These are phyloP conservation scores for Mixornis gularis DNA, from an alignment of 2,113 vertebrate genomes.

Conservation along the genomic window DNA sequence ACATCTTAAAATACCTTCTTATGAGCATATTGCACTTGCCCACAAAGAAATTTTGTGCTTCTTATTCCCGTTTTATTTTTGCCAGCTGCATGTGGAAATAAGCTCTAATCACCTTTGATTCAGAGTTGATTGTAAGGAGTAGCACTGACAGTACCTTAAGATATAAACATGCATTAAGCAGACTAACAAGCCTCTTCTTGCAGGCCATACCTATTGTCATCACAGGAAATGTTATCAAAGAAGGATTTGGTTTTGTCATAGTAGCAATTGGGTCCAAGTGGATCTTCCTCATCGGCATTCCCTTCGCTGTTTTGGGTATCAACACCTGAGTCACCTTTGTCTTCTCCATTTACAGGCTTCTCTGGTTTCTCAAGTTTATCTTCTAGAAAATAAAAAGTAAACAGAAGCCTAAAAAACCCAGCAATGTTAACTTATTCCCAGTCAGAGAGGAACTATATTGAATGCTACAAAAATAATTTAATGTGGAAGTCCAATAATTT, in stretches of 20 bases:
- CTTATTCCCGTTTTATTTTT: not conserved
- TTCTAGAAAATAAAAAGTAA: slow-evolving; percentile 73
- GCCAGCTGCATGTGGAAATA: not conserved
- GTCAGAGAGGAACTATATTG: not conserved
- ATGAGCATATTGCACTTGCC: not conserved
- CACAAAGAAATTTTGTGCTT: not conserved
- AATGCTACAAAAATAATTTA: not conserved
- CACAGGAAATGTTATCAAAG: slow-evolving; percentile 97
- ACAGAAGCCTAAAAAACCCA: not conserved
- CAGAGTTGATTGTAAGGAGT: not conserved
- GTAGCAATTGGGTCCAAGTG: slow-evolving; percentile 84
- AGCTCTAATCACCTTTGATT: not conserved
- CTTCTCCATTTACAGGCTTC: slow-evolving; percentile 90
- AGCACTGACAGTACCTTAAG: not conserved
- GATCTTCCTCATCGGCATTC: slow-evolving; percentile 86
- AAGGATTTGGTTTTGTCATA: slow-evolving; percentile 99
- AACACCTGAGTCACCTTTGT: slow-evolving; percentile 86
- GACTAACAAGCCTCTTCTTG: not conserved
- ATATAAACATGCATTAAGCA: not conserved
- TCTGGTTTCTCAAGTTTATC: slow-evolving; percentile 85
- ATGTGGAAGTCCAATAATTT: not conserved
- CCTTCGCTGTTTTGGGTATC: slow-evolving; percentile 86
- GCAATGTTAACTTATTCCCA: not conserved
- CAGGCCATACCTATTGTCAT: slow-evolving; percentile 82
- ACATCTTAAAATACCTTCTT: not conserved